phyloP scores from a whole-genome alignment of 2,888 invertebrate species.

The Melanargia galathea region DNA sequence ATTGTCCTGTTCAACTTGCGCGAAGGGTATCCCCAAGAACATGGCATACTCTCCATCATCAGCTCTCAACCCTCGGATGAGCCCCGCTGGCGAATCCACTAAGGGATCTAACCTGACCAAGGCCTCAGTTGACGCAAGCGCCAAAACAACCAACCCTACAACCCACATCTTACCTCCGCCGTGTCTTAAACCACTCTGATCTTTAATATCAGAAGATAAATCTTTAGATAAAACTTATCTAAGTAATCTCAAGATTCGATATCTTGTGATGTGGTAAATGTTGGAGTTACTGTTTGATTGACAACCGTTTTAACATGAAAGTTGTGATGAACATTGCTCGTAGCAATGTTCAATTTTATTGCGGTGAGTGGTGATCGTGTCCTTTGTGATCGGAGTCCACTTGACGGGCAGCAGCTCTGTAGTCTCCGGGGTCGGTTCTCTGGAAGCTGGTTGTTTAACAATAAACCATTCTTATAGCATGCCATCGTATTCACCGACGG shows the following conservation, averaged over 20 bases:
- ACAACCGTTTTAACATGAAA: neutral
- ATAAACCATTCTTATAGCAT: too few species aligned
- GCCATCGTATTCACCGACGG: too few species aligned
- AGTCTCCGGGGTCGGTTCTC: too few species aligned
- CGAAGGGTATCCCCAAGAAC: slow-evolving; percentile 66
- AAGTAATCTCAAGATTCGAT: neutral
- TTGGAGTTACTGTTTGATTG: neutral
- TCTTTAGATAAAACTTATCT: slow-evolving; percentile 4
- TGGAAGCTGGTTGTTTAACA: too few species aligned
- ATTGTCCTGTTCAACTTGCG: slow-evolving; percentile 53
- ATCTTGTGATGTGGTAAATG: neutral
- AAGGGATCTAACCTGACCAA: slow-evolving; percentile 46
- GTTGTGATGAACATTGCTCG: too few species aligned
- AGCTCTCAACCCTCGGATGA: slow-evolving; percentile 50
- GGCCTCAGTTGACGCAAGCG: slow-evolving; percentile 9
- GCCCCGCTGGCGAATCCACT: slow-evolving; percentile 50
- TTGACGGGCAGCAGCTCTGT: neutral
- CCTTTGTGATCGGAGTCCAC: too few species aligned
- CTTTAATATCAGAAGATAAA: neutral
- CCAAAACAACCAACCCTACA: neutral
- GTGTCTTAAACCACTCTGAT: neutral
- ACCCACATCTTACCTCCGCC: slow-evolving; percentile 20
- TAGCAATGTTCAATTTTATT: too few species aligned
- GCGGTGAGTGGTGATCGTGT: too few species aligned
- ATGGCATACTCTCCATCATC: slow-evolving; percentile 52